Conservation (phyloP, 2,797 vertebrate species). For the Helostoma temminkii region DNA sequence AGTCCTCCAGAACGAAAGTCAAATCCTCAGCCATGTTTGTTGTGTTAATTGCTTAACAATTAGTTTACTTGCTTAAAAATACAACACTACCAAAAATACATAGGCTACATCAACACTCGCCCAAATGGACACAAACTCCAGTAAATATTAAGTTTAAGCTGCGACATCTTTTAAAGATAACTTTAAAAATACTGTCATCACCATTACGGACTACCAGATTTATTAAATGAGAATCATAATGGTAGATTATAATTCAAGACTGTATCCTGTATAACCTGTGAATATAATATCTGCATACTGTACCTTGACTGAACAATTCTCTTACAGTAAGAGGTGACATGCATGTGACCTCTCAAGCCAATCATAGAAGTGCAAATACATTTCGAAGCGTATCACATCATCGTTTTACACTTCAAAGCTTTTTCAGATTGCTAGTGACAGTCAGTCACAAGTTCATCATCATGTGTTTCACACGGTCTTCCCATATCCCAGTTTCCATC, state of each 20-base stretch:
- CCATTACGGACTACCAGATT: neutral
- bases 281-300: slow-evolving; percentile 12
- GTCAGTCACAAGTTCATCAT: slow-evolving; percentile 42
- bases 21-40: neutral
- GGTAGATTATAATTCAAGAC: neutral
- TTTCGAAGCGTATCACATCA: slow-evolving; percentile 43
- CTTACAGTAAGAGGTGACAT: slow-evolving; percentile 2
- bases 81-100: too few relatives aligned
- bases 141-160: too few relatives aligned
- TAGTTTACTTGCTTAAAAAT: too few relatives aligned
- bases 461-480: slow-evolving; percentile 32
- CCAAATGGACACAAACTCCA: neutral
- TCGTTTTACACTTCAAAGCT: slow-evolving; percentile 64
- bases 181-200: neutral
- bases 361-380: slow-evolving; percentile 53
- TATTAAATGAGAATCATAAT: neutral
- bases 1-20: too few relatives aligned
- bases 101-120: neutral
- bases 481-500: slow-evolving; percentile 36
- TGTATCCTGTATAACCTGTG: neutral
- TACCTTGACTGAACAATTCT: slow-evolving; percentile 10
- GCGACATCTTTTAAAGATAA: too few relatives aligned
- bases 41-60: too few relatives aligned
- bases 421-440: slow-evolving; percentile 39
- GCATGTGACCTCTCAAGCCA: slow-evolving; percentile 47